These are phyloP conservation scores for Picus viridis DNA, from an alignment of 2,797 vertebrate genomes.

Conservation along the genomic window DNA sequence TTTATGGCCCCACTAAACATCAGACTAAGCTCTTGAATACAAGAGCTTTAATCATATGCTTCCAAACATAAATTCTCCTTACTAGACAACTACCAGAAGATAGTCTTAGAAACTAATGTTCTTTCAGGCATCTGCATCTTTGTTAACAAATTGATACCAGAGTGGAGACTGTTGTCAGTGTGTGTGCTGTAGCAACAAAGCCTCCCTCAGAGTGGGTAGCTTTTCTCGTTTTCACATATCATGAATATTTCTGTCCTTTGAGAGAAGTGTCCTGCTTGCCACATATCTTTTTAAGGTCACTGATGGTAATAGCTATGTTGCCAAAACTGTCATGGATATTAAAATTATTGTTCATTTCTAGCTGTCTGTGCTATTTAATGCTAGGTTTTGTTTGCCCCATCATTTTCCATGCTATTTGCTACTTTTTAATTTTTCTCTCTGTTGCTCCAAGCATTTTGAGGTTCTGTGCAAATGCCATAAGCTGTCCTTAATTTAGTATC, in stretches of 20 bases:
- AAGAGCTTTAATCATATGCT: not conserved
- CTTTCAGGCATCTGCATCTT: not conserved
- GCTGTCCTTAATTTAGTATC: not conserved
- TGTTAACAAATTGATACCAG: not conserved
- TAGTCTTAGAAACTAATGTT: not conserved
- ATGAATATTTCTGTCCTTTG: not conserved
- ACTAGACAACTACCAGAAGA: not conserved
- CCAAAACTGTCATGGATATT: not conserved
- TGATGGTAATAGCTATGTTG: not conserved
- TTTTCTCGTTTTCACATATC: not conserved
- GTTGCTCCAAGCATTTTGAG: not conserved
- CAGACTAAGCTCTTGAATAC: not conserved
- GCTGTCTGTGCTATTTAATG: not conserved
- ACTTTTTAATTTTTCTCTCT: not conserved
- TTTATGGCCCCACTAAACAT: not conserved
- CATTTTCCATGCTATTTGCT: not conserved
- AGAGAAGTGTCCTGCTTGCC: not conserved
- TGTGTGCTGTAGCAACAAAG: not conserved
- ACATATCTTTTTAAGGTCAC: not conserved
- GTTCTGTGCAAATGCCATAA: not conserved
- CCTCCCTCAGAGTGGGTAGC: not conserved
- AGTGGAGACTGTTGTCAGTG: not conserved
- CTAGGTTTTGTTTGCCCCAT: not conserved
- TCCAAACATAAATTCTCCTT: conserved; percentile 7
- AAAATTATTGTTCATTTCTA: not conserved